phyloP scores from a whole-genome alignment of 2,797 vertebrate genomes.

The Ammospiza maritima region DNA sequence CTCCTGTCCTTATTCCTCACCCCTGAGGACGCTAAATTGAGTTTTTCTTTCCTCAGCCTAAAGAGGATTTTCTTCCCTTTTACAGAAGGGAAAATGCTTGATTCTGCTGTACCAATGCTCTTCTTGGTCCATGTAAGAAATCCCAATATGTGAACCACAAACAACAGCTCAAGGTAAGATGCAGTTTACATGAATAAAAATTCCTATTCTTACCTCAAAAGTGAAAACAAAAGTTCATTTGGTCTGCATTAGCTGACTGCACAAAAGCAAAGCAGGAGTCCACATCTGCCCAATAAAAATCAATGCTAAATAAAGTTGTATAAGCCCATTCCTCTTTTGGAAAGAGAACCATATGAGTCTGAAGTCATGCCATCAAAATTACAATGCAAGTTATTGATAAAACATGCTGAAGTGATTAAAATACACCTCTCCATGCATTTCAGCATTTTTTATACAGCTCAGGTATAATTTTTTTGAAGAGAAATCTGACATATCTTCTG shows the following conservation, averaged over 20 bases:
- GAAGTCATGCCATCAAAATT: not conserved
- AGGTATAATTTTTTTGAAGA: not conserved
- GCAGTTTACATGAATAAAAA: not conserved
- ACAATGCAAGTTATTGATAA: not conserved
- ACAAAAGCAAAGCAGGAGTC: not conserved
- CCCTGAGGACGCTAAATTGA: not conserved
- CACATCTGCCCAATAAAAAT: not conserved
- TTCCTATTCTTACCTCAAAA: not conserved
- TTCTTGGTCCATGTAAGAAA: not conserved
- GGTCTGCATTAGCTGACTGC: not conserved
- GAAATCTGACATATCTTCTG: not conserved
- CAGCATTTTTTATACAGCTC: not conserved
- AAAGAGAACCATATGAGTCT: not conserved
- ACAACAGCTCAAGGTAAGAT: not conserved
- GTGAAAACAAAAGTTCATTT: not conserved
- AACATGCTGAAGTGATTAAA: not conserved
- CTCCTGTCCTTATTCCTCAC: not conserved
- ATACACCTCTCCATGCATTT: not conserved
- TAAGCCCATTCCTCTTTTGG: not conserved
- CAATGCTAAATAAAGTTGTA: not conserved
- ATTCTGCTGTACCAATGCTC: not conserved
- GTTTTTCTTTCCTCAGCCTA: not conserved
- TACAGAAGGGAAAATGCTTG: not conserved
- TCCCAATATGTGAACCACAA: not conserved
- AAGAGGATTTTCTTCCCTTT: slow-evolving; percentile 1